Base-by-base conservation (phyloP, 2,113 vertebrate genomes). In the Salvelinus namaycush region DNA sequence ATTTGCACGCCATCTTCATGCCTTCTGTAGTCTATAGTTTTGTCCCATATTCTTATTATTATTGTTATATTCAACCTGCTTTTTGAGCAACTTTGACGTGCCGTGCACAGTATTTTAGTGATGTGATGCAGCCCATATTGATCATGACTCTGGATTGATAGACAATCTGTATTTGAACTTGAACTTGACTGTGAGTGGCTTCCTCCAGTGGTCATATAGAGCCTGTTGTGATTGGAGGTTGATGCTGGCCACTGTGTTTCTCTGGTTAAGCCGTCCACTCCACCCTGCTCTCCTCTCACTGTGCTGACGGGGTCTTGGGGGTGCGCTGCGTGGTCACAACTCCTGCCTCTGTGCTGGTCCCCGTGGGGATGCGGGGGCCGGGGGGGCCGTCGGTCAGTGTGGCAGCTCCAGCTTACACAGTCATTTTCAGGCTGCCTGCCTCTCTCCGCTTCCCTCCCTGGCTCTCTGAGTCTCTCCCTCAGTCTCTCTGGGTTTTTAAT, bases 261-360 rank as follows among this genome's bases (percentile, higher is more conserved):
- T 66, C 24, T 29, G 26, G 8, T 26, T 24, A 66, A 24, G n/a
- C 64, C 3, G 5, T 64, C 20, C 62, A 64, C 20, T 22, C 60
- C n/a, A 26, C 20, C 60, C 22, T 3, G 2, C 51, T 57, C 59
- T 66, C 12, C 22, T n/a, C 20, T 66, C 64, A 66, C 12, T 9
- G 62, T 80, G 85, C 84, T 84, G 86, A 87, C 81, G 24, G 73
- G 76, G 81, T 85, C 85, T 83, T 77, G 75, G 73, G 82, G 82
- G 84, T 79, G 80, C 65, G 74, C 74, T 75, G 78, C 76, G 82
- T 79, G 85, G 86, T 87, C 87, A 77, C 79, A 83, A 85, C 79
- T 89, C 66, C 62, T 79, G 82, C 70, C 77, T 80, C 79, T 57
- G 34, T 5, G 72, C 79, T 81, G 79, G 75, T 65, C 14, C 88